Percentiles rank a stretch among this genome's conserved stretches.
Evolutionary conservation across 2,797 vertebrate species (phyloP).

Genomic region (Pantherophis alleghaniensis): DNA sequence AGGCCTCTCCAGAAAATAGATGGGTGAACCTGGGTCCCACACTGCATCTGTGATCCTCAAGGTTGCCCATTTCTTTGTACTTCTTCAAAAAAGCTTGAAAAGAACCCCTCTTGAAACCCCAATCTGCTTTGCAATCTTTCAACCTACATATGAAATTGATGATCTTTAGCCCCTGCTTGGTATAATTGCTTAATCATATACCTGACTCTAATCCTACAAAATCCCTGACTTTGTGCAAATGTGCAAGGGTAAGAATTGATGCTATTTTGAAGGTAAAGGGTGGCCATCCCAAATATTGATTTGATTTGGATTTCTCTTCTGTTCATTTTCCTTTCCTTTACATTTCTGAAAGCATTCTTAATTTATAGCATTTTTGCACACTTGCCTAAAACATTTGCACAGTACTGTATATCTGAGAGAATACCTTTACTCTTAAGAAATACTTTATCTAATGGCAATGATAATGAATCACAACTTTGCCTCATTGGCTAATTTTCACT

Average conservation of each 20-base stretch:
- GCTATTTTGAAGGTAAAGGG: too few species aligned
- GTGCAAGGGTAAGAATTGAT: too few species aligned
- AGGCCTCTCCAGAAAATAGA: neutral
- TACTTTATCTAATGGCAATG: neutral
- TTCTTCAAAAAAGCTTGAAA: neutral
- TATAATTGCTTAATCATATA: too few species aligned
- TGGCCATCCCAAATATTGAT: neutral
- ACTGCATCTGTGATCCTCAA: neutral
- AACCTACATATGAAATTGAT: too few species aligned
- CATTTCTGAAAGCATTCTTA: neutral
- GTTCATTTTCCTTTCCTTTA: neutral
- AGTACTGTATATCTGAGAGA: neutral
- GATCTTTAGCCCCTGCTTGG: too few species aligned
- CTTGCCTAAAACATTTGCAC: neutral
- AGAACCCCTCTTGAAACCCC: neutral
- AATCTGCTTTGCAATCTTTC: neutral
- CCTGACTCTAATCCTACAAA: too few species aligned
- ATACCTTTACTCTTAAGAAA: neutral
- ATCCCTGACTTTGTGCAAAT: too few species aligned
- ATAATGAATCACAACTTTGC: neutral
- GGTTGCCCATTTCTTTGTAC: neutral
- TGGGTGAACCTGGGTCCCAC: neutral
- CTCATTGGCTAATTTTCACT: neutral
- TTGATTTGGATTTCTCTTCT: neutral
- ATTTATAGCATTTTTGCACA: neutral